Evolutionary conservation across 2,113 vertebrate genomes (phyloP).

Genomic region (Mus spicilegus): DNA sequence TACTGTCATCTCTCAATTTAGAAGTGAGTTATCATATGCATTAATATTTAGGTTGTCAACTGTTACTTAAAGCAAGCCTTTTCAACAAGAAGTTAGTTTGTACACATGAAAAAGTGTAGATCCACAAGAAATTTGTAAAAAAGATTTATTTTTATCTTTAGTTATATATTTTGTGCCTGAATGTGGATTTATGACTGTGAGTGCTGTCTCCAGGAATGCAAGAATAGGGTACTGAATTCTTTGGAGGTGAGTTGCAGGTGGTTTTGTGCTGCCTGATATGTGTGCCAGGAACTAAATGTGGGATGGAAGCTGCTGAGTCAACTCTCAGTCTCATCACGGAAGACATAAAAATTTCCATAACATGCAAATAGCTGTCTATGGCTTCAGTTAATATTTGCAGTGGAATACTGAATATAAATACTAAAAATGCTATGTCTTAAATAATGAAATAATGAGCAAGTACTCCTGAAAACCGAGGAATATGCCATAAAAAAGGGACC

Average conservation of each 20-base stretch:
- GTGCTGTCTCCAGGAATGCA: too few species aligned
- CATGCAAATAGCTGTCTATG: neutral
- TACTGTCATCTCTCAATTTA: neutral
- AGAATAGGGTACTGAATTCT: neutral
- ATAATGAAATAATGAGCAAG: neutral
- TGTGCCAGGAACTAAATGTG: neutral
- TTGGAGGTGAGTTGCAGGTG: neutral
- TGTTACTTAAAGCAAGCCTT: neutral
- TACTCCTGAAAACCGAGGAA: neutral
- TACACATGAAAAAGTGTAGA: neutral
- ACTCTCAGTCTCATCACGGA: neutral
- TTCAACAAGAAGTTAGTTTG: slow-evolving; percentile 42
- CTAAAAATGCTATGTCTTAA: neutral
- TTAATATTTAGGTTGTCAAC: slow-evolving; percentile 13
- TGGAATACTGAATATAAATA: slow-evolving; percentile 13
- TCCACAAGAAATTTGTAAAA: neutral
- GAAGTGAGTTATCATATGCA: neutral
- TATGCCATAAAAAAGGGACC: neutral
- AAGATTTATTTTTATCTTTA: neutral
- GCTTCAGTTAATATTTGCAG: neutral
- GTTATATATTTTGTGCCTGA: neutral
- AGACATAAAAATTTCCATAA: neutral
- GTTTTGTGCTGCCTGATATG: neutral
- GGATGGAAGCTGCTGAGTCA: neutral
- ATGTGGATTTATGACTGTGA: neutral